Conservation (phyloP, 2,888 invertebrate species). For the Emesis russula region DNA sequence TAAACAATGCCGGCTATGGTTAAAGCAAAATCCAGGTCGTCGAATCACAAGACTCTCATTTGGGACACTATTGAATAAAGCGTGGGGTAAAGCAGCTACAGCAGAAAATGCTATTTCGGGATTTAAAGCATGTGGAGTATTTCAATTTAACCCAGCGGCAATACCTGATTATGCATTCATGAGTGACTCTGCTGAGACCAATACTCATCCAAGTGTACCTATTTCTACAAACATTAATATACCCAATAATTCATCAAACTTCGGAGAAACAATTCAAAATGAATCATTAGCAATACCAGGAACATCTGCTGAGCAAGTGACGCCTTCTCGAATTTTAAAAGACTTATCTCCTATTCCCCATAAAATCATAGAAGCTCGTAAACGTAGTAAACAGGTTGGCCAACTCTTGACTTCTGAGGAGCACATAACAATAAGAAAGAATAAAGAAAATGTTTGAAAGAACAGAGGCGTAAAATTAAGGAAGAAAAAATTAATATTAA, state of each 20-base stretch:
- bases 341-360: conserved; percentile 61
- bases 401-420: conserved; percentile 61
- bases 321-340: conserved; percentile 61
- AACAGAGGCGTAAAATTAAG: not conserved
- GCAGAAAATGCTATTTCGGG: conserved; percentile 80
- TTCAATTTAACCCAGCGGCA: conserved; percentile 84
- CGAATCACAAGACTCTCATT: conserved; percentile 66
- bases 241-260: not conserved
- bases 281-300: not conserved
- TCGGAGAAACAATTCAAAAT: not conserved
- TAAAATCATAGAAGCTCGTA: conserved; percentile 55
- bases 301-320: conserved; percentile 19
- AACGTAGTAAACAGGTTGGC: conserved; percentile 64
- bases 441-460: not conserved
- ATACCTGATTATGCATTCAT: conserved; percentile 79
- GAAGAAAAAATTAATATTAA: not conserved
- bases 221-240: not conserved
- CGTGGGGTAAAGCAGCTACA: conserved; percentile 80
- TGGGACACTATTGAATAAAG: conserved; percentile 66
- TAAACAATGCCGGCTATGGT: conserved; percentile 71
- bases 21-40: conserved; percentile 75
- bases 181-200: conserved; percentile 18
- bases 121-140: conserved; percentile 86
- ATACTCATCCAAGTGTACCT: not conserved
- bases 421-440: conserved; percentile 62